phyloP scores from a whole-genome alignment of 2,113 vertebrate genomes.

The Puntigrus tetrazona region DNA sequence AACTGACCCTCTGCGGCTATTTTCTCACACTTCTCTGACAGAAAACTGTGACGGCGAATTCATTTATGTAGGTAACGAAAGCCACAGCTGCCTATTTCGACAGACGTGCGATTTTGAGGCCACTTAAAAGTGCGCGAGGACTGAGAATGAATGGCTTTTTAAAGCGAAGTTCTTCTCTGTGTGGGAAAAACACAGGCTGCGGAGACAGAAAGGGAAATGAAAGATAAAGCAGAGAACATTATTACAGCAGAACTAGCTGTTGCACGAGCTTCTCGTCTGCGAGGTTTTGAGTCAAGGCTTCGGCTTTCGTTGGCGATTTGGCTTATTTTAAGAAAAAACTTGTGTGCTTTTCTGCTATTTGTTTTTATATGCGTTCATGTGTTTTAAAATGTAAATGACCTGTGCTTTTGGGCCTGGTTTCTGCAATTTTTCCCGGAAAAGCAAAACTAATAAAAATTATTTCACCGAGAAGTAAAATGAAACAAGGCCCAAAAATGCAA shows the following conservation, averaged over 20 bases:
- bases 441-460: too few relatives aligned
- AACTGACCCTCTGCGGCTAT: not conserved
- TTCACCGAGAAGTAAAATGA: too few relatives aligned
- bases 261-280: not conserved
- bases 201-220: conserved; percentile 30
- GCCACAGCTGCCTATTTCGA: not conserved
- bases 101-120: not conserved
- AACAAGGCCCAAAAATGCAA: too few relatives aligned
- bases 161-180: not conserved
- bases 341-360: too few relatives aligned
- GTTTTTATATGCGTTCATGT: too few relatives aligned
- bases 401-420: too few relatives aligned
- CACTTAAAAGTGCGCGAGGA: not conserved
- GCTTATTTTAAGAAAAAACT: too few relatives aligned
- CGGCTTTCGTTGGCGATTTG: too few relatives aligned
- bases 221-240: not conserved
- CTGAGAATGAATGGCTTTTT: not conserved
- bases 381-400: too few relatives aligned
- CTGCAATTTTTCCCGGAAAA: too few relatives aligned
- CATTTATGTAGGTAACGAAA: not conserved
- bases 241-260: not conserved
- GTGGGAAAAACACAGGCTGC: not conserved
- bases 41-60: not conserved
- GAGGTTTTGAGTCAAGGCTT: not conserved
- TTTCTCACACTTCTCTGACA: conserved; percentile 37